These are phyloP conservation scores for Mesoligia furuncula DNA, from an alignment of 2,888 invertebrate genomes.

Conservation along the genomic window DNA sequence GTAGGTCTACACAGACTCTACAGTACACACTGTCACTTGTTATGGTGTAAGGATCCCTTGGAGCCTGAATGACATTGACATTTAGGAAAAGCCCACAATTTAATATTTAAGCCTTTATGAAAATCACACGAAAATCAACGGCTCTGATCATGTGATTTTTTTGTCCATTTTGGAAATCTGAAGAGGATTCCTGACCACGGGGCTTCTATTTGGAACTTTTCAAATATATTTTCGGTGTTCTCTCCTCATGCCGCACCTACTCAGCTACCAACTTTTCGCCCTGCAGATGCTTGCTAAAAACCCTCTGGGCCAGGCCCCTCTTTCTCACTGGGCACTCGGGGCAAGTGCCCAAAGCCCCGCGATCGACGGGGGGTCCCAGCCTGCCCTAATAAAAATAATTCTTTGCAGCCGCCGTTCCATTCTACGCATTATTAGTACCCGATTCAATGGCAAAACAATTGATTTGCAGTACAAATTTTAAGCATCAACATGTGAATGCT, in stretches of 20 bases:
- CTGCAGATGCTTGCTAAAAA: background rate
- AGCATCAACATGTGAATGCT: no score
- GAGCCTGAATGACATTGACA: background rate
- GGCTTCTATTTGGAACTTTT: background rate
- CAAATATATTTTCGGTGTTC: background rate
- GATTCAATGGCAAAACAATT: no score
- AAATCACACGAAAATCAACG: background rate
- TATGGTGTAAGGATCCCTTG: background rate
- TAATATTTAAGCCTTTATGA: background rate
- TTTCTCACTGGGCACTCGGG: no score
- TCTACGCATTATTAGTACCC: no score
- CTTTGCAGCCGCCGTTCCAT: no score
- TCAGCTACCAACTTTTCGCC: background rate
- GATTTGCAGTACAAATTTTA: no score
- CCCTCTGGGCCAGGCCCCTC: no score
- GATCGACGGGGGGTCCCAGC: no score
- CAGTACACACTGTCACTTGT: background rate
- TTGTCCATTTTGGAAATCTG: background rate
- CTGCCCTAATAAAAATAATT: no score
- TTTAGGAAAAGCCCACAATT: background rate
- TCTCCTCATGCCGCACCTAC: background rate
- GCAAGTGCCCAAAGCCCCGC: no score
- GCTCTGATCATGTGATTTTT: background rate
- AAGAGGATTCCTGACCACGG: background rate
- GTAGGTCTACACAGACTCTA: no score